A percentile compares a stretch with the other conserved stretches of the same genome.
These are phyloP conservation scores for Drosophila falleni DNA, from an alignment of 2,888 invertebrate species.

Conservation along the genomic window DNA sequence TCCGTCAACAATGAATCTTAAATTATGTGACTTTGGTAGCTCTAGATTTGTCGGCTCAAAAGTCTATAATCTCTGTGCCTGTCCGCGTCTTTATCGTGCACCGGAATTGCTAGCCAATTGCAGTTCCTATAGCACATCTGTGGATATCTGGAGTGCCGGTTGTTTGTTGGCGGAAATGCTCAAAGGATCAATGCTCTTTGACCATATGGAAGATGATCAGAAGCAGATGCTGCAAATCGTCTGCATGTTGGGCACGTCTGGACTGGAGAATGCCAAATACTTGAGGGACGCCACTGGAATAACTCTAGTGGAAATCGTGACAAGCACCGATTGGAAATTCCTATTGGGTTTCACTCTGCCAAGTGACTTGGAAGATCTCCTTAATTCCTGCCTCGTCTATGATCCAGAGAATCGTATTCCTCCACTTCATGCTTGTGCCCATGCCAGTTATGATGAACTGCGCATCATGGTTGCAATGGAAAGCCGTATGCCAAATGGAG, in stretches of 20 bases:
- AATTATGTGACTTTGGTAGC: constrained; percentile 99
- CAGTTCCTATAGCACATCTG: constrained; percentile 97
- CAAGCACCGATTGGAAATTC: constrained; percentile 99
- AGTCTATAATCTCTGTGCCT: constrained; percentile 99
- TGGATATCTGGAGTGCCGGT: constrained; percentile 99
- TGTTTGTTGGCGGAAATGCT: constrained; percentile 99
- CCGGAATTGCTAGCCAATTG: constrained; percentile 99
- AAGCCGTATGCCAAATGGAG: constrained; percentile 95
- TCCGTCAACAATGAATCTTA: constrained; percentile 97
- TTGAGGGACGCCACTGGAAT: constrained; percentile 12
- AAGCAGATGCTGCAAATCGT: constrained; percentile 99
- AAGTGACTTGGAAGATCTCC: constrained; percentile 94
- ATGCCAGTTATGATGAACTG: constrained; percentile 98
- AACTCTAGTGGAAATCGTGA: not conserved
- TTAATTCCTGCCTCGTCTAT: constrained; percentile 96
- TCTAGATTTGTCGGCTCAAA: constrained; percentile 95
- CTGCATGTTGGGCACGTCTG: constrained; percentile 98
- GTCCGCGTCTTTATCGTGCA: constrained; percentile 98
- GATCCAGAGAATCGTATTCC: constrained; percentile 97
- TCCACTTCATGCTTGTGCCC: constrained; percentile 98
- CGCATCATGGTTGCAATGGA: constrained; percentile 92
- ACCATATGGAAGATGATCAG: constrained; percentile 96
- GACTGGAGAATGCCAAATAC: constrained; percentile 89
- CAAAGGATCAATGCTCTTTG: constrained; percentile 98
- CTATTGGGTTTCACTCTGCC: constrained; percentile 95